Evolutionary conservation across 2,113 vertebrate species (phyloP).

Genomic region (Nipponia nippon): DNA sequence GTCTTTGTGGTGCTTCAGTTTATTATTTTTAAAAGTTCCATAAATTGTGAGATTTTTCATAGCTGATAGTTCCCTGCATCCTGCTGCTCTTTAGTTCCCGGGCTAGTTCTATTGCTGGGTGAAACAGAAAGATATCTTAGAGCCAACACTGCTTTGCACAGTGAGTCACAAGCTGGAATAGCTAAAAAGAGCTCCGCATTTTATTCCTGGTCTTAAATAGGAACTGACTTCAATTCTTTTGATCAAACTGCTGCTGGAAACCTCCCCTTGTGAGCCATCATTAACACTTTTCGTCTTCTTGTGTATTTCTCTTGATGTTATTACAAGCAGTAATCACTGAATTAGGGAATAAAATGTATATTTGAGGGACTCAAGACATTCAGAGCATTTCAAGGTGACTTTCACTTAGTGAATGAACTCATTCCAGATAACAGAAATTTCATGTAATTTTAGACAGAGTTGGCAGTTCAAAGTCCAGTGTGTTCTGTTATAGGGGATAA

Average conservation of each 20-base stretch:
- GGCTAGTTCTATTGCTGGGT: not conserved
- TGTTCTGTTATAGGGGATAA: not conserved
- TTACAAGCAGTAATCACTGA: not conserved
- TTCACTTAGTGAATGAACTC: not conserved
- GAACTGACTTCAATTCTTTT: not conserved
- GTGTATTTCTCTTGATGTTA: not conserved
- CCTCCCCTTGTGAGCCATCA: not conserved
- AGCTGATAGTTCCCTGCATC: not conserved
- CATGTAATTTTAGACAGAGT: not conserved
- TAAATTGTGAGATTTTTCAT: not conserved
- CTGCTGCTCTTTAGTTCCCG: not conserved
- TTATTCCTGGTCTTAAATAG: not conserved
- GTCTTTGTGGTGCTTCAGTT: not conserved
- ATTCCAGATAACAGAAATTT: not conserved
- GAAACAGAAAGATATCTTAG: not conserved
- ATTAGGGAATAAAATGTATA: not conserved
- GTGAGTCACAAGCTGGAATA: slow-evolving; percentile 7
- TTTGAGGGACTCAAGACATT: not conserved
- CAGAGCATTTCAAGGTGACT: not conserved
- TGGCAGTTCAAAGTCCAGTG: not conserved
- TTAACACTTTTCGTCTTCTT: not conserved
- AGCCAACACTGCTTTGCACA: not conserved
- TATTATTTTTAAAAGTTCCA: not conserved
- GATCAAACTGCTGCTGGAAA: not conserved
- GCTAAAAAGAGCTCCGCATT: not conserved